Conservation (phyloP, 2,797 vertebrate species). For the Rhodeus uyekii region DNA sequence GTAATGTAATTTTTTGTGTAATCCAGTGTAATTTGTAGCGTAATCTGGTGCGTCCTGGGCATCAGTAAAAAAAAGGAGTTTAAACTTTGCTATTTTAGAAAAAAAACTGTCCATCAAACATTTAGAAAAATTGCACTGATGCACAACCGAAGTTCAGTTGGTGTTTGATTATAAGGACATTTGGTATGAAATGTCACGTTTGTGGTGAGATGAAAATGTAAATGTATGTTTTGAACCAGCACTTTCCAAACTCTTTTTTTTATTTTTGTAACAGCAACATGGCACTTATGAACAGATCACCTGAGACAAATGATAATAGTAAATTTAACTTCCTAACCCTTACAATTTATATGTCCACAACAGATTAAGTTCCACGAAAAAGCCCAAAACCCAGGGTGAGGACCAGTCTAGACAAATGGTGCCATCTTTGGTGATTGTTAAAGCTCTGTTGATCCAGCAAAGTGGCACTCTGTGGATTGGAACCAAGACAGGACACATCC, state of each 20-base stretch:
- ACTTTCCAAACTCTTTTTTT: background rate
- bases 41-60: background rate
- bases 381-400: slow-evolving; percentile 62
- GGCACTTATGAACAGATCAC: background rate
- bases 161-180: background rate
- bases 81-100: background rate
- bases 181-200: background rate
- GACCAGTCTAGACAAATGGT: slow-evolving; percentile 56
- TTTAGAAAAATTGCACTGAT: background rate
- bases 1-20: background rate
- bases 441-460: slow-evolving; percentile 88
- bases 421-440: slow-evolving; percentile 82
- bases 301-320: background rate
- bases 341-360: background rate
- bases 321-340: background rate
- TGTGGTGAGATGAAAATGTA: background rate
- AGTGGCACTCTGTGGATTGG: slow-evolving; percentile 90
- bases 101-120: background rate
- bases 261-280: background rate
- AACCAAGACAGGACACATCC: slow-evolving; percentile 87
- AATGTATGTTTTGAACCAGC: background rate
- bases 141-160: background rate
- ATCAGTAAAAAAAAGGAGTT: background rate
- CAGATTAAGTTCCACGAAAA: slow-evolving; percentile 73
- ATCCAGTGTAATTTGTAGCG: too few species aligned